These are phyloP conservation scores for Coregonus suidteri DNA, from an alignment of 2,797 vertebrate genomes.

Conservation along the genomic window DNA sequence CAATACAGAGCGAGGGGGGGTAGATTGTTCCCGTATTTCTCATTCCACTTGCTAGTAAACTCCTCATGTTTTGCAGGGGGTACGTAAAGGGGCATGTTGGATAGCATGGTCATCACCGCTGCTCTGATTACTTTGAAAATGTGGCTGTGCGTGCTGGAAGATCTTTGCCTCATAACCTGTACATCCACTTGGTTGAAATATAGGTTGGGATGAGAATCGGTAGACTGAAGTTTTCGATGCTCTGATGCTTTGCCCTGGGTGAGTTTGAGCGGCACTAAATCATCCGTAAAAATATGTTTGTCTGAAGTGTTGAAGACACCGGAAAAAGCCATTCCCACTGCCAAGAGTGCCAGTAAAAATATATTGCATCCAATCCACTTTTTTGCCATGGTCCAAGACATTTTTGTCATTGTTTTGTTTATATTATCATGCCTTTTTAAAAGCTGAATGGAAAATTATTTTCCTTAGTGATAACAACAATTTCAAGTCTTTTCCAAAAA, in stretches of 20 bases:
- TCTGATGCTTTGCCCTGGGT: slow-evolving; percentile 65
- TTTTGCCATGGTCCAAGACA: slow-evolving; percentile 80
- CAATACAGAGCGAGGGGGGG: slow-evolving; percentile 93
- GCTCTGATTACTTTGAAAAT: slow-evolving; percentile 89
- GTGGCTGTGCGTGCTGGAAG: slow-evolving; percentile 87
- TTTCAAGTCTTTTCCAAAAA: slow-evolving; percentile 22
- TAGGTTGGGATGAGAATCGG: slow-evolving; percentile 81
- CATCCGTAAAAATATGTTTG: slow-evolving; percentile 82
- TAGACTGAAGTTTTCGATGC: slow-evolving; percentile 70
- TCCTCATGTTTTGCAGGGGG: slow-evolving; percentile 88
- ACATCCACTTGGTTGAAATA: slow-evolving; percentile 87
- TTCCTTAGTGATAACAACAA: slow-evolving; percentile 6
- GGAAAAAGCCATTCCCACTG: slow-evolving; percentile 75
- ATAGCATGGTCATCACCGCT: slow-evolving; percentile 87
- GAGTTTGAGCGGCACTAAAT: slow-evolving; percentile 80
- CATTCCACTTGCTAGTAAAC: slow-evolving; percentile 96
- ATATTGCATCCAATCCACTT: slow-evolving; percentile 72
- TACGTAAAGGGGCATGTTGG: slow-evolving; percentile 86
- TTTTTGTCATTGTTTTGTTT: slow-evolving; percentile 3
- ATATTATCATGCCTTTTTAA: slow-evolving; percentile 15
- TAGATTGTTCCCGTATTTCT: slow-evolving; percentile 97
- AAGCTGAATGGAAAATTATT: slow-evolving; percentile 16
- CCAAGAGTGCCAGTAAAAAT: slow-evolving; percentile 76
- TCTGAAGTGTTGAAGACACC: slow-evolving; percentile 86
- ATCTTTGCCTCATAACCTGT: slow-evolving; percentile 82